Base-by-base conservation (phyloP, 2,797 vertebrate species). In the Galaxias olidus region DNA sequence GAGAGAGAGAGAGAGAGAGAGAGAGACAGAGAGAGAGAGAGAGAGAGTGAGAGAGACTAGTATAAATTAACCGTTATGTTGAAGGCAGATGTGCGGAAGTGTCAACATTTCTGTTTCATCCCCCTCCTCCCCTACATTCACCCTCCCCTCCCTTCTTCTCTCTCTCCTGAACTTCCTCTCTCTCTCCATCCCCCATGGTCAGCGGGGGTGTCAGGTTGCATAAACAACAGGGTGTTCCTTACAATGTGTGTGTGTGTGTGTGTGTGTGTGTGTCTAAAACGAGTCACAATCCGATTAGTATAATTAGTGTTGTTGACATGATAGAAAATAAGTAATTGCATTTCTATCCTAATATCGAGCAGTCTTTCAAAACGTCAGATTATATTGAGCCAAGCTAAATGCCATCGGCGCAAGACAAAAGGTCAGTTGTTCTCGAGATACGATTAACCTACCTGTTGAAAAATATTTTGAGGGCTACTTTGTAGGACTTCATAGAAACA, bases 101-200 rank as follows among this genome's bases (percentile, higher is more conserved):
- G 42, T 71, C 49, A 43, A 58, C 47, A 56, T 1, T 45, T 10
- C 67, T 61, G 73, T 72, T 71, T 74, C 57, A 62, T 72, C 48
- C 50, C 59, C 50, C 61, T 41, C 9, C 43, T 0, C 50, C 9
- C 0, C 46, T 50, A 61, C 30, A 8, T n/a, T 0, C 47, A 9
- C 0, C 10, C 45, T 11, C 18, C 4, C 40, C 42, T 43, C n/a
- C 19, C 19, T 51, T 41, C n/a, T 9, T 9, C 50, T 54, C 19
- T 18, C 15, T n/a, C 51, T n/a, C n/a, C n/a, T n/a, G n/a, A n/a
- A n/a, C n/a, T n/a, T n/a, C n/a, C n/a, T n/a, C n/a, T n/a, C n/a
- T n/a, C 19, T 18, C 15, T n/a, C 51, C 11, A 41, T 41, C 52
- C 63, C 18, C 46, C 14, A 8, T 51, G 69, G 78, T 72, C 71